Conservation (phyloP, 2,113 vertebrate genomes). For the Telmatochromis brachygnathus region DNA sequence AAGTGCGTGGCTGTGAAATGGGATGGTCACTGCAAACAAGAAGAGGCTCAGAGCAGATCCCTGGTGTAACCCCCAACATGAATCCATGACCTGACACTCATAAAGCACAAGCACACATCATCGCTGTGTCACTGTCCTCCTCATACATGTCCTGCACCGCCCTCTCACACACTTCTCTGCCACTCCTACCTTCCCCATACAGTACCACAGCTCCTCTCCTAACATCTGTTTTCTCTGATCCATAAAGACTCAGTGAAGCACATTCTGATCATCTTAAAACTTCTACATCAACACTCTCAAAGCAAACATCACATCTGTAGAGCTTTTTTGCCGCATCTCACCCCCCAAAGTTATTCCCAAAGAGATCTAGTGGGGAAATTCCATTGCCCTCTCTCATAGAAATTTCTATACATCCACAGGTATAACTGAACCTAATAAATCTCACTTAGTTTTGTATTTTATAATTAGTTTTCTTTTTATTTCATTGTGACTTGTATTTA, state of each 20-base stretch:
- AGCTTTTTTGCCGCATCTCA: rapidly evolving
- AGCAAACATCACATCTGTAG: background rate
- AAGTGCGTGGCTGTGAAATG: background rate
- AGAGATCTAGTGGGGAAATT: background rate
- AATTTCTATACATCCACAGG: background rate
- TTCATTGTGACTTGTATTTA: background rate
- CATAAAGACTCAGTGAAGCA: background rate
- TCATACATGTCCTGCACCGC: background rate
- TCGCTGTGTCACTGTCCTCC: background rate
- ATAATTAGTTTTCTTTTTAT: background rate
- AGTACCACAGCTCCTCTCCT: background rate
- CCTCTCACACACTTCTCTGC: background rate
- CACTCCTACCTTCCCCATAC: rapidly evolving
- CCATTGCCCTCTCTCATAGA: background rate
- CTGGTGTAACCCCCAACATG: background rate
- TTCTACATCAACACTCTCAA: background rate
- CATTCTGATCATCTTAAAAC: background rate
- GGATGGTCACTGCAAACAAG: no score
- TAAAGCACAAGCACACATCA: background rate
- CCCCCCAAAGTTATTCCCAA: background rate
- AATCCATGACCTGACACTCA: background rate
- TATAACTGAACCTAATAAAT: background rate
- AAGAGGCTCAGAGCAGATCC: background rate
- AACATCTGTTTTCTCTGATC: rapidly evolving
- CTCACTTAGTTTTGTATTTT: background rate